Evolutionary conservation across 2,888 invertebrate species (phyloP).

Genomic region (Calephelis perditalis): DNA sequence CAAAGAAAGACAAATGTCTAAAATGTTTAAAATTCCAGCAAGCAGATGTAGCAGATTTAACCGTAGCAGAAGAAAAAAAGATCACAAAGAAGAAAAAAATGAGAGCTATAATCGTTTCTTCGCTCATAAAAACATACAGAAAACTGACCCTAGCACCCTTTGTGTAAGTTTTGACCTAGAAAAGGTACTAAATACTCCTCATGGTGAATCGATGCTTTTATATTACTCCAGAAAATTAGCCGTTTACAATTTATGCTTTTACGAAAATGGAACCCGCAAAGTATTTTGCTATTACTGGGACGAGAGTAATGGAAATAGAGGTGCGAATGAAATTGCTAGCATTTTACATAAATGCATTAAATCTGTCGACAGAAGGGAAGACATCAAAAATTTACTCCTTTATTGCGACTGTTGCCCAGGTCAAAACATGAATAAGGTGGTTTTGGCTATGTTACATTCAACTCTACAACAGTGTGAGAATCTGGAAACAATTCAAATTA

Average conservation of each 20-base stretch:
- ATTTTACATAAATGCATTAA: conserved; percentile 18
- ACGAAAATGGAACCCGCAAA: conserved; percentile 16
- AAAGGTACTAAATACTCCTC: conserved; percentile 20
- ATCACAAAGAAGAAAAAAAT: conserved; percentile 13
- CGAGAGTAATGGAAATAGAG: conserved; percentile 15
- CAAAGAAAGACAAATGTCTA: conserved; percentile 12
- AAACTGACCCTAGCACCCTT: conserved; percentile 12
- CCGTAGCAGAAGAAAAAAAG: conserved; percentile 10
- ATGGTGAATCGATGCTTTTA: conserved; percentile 20
- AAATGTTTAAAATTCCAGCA: conserved; percentile 11
- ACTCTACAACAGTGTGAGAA: conserved; percentile 29
- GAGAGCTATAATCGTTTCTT: conserved; percentile 11
- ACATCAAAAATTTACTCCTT: conserved; percentile 11
- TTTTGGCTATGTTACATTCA: conserved; percentile 12
- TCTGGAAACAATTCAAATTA: conserved; percentile 31
- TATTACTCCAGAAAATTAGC: conserved; percentile 22
- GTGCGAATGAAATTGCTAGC: conserved; percentile 13
- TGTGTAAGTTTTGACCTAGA: conserved; percentile 1
- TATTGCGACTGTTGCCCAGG: conserved; percentile 14
- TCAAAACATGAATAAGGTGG: conserved; percentile 13
- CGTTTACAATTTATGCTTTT: conserved; percentile 20
- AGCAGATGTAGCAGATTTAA: conserved; percentile 1
- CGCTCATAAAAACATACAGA: conserved; percentile 8
- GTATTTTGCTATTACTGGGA: conserved; percentile 16
- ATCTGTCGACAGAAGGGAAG: conserved; percentile 8